A percentile compares a stretch with the other conserved stretches of the same genome.
These are phyloP conservation scores for Himalopsyche japonica DNA, from an alignment of 2,888 invertebrate species.

Conservation along the genomic window DNA sequence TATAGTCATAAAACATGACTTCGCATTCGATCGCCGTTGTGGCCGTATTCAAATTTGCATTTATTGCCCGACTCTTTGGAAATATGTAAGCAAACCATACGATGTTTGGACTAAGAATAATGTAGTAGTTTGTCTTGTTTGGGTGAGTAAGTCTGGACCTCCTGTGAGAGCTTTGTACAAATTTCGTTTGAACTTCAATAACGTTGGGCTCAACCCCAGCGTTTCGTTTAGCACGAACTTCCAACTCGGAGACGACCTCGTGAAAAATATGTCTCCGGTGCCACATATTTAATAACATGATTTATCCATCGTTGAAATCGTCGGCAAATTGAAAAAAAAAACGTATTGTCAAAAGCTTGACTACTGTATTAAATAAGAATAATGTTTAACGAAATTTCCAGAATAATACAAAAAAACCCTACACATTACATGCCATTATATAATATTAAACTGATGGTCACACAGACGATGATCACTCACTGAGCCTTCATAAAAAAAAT, in stretches of 20 bases:
- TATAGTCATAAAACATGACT: constrained; percentile 36
- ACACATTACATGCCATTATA: too few species aligned
- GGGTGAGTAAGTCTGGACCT: constrained; percentile 33
- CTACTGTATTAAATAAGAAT: neutral
- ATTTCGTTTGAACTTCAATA: constrained; percentile 5
- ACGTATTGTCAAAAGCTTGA: neutral
- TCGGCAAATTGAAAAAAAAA: too few species aligned
- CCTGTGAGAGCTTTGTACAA: constrained; percentile 19
- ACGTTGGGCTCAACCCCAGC: neutral
- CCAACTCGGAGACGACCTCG: neutral
- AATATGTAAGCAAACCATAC: neutral
- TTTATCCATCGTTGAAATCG: neutral
- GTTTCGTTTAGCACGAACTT: neutral
- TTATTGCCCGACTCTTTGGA: neutral
- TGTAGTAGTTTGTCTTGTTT: constrained; percentile 38
- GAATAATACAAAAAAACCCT: too few species aligned
- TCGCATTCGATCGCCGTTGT: constrained; percentile 16
- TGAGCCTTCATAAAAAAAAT: too few species aligned
- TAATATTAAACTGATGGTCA: too few species aligned
- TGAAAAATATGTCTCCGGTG: neutral
- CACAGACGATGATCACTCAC: too few species aligned
- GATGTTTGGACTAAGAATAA: constrained; percentile 27
- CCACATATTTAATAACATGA: neutral
- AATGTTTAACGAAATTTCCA: too few species aligned
- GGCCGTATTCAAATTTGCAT: constrained; percentile 29